Evolutionary conservation across 2,888 invertebrate genomes (phyloP), one percentile per base, ranked within the genome.

Genomic region (Psylliodes chrysocephalus): DNA sequence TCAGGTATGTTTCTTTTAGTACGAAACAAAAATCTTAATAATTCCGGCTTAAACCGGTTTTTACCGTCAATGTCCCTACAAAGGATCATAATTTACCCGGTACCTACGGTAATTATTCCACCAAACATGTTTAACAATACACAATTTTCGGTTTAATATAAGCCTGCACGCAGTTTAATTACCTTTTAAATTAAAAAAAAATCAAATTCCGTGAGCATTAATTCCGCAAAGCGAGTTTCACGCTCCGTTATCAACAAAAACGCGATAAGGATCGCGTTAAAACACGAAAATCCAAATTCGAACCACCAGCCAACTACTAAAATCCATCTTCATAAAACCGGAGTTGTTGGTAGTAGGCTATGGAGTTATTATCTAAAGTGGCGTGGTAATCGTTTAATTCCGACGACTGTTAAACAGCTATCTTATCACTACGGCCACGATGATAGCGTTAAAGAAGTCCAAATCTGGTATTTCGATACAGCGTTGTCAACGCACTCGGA

Each of bases 391-490:
- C 79, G 77, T 76, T 77, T 72, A 76, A 76, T 77, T 76, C 56
- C 40, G 68, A 75, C 73, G 71, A 76, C 76, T 79, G 79, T 79
- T 75, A 78, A 79, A 78, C 78, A 78, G 71, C 74, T 73, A 77
- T 79, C 79, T 80, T 80, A 79, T 80, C 80, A 78, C 68, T 33
- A 61, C 68, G 74, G 77, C 75, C 76, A 78, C 75, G 77, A 77
- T 75, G 77, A 78, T 78, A 76, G 73, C 75, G 75, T 75, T 73
- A 69, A 74, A 72, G 76, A 77, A 75, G 74, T 71, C 73, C 69
- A 73, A 71, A 59, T 38, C 17, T 46, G 44, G 42, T 18, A 1
- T 30, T 38, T 19, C 6, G 38, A 49, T 33, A 25, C 59, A n/a
- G 8, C 28, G 59, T 59, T 59, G 59, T 38, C 71, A 69, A 35